Conservation (phyloP, 2,888 invertebrate species). For the Odontothrips loti region DNA sequence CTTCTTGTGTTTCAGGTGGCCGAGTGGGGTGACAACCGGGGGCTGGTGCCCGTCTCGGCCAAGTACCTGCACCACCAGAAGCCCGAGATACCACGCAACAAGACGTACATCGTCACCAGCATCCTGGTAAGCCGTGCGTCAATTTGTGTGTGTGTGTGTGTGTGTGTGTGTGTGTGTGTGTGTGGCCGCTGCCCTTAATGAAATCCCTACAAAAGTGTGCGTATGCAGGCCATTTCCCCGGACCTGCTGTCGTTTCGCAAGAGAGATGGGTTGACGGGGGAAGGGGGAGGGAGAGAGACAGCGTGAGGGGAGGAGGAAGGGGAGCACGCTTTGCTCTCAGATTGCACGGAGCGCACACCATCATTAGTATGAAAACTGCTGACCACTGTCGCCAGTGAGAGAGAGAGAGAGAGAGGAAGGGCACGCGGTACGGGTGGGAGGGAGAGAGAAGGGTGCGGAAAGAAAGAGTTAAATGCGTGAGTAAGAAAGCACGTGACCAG, state of each 20-base stretch:
- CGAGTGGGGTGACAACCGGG: slow-evolving; percentile 78
- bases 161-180: background rate
- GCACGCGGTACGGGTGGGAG: background rate
- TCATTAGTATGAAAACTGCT: slow-evolving; percentile 21
- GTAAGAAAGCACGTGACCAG: background rate
- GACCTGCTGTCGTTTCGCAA: background rate
- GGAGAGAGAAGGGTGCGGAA: background rate
- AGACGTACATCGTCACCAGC: slow-evolving; percentile 81
- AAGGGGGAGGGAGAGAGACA: background rate
- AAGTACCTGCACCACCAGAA: slow-evolving; percentile 63
- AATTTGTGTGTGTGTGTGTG: background rate
- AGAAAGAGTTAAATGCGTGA: background rate
- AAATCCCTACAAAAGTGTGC: no score
- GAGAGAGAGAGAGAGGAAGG: background rate
- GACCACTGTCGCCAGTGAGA: background rate
- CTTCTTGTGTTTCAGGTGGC: slow-evolving; percentile 72
- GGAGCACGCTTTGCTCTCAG: slow-evolving; percentile 28
- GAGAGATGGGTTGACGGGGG: background rate
- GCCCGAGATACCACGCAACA: slow-evolving; percentile 70
- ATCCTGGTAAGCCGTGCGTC: slow-evolving; percentile 57
- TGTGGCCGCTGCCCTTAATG: background rate
- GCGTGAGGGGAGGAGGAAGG: background rate
- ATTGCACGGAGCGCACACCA: slow-evolving; percentile 25
- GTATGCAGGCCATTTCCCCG: no score
- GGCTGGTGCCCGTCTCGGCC: slow-evolving; percentile 68